Conservation (phyloP, 2,113 vertebrate species). For the Python bivittatus region DNA sequence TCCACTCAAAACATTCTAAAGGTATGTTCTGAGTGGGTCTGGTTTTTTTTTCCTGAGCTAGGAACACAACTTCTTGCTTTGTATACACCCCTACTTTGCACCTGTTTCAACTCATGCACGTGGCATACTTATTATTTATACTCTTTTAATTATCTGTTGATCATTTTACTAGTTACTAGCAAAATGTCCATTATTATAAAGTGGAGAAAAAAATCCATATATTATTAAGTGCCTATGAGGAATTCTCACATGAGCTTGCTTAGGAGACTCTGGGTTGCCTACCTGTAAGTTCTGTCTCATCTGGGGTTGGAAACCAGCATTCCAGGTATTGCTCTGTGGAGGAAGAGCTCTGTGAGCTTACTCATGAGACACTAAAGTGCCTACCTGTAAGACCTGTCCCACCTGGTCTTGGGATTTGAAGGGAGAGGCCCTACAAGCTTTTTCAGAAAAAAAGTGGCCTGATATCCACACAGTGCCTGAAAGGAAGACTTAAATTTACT, state of each 20-base stretch:
- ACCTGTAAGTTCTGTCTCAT: slow-evolving; percentile 33
- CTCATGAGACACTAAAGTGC: slow-evolving; percentile 21
- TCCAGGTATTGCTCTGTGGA: slow-evolving; percentile 26
- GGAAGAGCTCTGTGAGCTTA: slow-evolving; percentile 37
- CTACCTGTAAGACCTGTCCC: slow-evolving; percentile 14
- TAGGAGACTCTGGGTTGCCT: slow-evolving; percentile 27
- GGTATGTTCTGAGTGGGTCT: neutral
- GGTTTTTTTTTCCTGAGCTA: neutral
- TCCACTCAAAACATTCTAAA: neutral
- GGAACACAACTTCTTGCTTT: neutral
- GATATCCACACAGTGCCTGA: neutral
- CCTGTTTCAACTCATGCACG: neutral
- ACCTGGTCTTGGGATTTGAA: neutral
- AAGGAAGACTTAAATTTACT: neutral
- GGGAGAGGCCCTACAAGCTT: neutral
- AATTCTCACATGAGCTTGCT: slow-evolving; percentile 8
- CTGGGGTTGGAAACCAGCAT: slow-evolving; percentile 21
- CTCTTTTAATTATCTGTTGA: neutral
- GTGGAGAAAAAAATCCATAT: neutral
- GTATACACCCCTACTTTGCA: neutral
- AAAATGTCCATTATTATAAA: neutral
- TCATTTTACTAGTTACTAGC: neutral
- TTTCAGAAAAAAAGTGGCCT: neutral
- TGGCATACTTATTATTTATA: neutral
- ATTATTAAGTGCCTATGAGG: neutral